phyloP scores from a whole-genome alignment of 2,888 invertebrate genomes.

The Drosophila atroscutellata region DNA sequence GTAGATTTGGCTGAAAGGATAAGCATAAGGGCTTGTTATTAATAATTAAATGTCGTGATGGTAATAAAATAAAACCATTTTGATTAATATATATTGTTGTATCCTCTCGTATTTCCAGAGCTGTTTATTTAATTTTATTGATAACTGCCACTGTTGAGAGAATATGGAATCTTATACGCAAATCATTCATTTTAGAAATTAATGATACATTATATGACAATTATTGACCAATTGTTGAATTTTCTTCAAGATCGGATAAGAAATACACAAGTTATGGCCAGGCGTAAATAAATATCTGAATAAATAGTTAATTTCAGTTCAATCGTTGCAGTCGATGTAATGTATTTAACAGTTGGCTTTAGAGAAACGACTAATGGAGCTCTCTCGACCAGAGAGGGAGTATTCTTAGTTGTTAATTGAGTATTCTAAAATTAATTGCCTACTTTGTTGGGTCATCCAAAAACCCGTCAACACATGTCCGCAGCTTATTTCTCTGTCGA shows the following conservation, averaged over 20 bases:
- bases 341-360: neutral
- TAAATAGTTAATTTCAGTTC: too few relatives aligned
- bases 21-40: neutral
- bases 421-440: neutral
- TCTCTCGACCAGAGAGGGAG: neutral
- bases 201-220: too few relatives aligned
- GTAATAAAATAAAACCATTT: neutral
- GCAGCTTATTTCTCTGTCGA: slow-evolving; percentile 14
- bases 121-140: too few relatives aligned
- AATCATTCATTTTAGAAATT: neutral
- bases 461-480: slow-evolving; percentile 22
- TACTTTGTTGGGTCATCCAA: slow-evolving; percentile 22
- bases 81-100: neutral
- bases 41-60: neutral
- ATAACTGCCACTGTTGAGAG: too few relatives aligned
- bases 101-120: neutral
- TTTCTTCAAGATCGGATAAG: too few relatives aligned
- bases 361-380: neutral
- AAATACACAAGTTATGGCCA: too few relatives aligned
- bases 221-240: too few relatives aligned
- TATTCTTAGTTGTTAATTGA: neutral
- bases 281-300: too few relatives aligned
- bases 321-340: too few relatives aligned
- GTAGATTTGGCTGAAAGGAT: neutral
- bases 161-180: too few relatives aligned